phyloP scores from a whole-genome alignment of 2,113 vertebrate genomes.

The Solea senegalensis region DNA sequence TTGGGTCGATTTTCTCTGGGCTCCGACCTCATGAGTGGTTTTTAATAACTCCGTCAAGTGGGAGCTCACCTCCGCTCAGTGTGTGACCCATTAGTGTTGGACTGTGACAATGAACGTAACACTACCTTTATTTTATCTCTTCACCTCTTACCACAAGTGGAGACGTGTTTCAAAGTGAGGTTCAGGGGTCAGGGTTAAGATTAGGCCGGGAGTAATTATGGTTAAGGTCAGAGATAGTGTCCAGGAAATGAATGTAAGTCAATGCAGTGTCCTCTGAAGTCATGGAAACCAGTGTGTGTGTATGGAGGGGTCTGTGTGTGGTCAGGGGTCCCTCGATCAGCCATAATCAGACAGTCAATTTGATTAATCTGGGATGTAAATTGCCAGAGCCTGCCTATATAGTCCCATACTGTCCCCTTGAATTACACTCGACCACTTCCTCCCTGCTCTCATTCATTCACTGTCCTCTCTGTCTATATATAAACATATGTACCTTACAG shows the following conservation, averaged over 20 bases:
- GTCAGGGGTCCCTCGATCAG: slow-evolving; percentile 2
- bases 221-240: no score
- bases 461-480: background rate
- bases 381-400: slow-evolving; percentile 33
- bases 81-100: slow-evolving; percentile 8
- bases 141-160: no score
- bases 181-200: no score
- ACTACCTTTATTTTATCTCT: no score
- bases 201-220: no score
- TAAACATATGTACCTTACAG: background rate
- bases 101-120: no score
- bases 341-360: slow-evolving; percentile 32
- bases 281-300: background rate
- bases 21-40: slow-evolving; percentile 12
- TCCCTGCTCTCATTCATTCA: background rate
- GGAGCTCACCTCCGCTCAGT: slow-evolving; percentile 5
- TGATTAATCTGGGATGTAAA: slow-evolving; percentile 46
- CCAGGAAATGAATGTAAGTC: no score
- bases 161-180: no score
- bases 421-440: slow-evolving; percentile 22
- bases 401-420: slow-evolving; percentile 19
- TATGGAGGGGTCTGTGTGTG: background rate
- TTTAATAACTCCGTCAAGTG: slow-evolving; percentile 43
- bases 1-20: background rate
- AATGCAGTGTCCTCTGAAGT: no score